Base-by-base conservation (phyloP, 37 sponge, comb jelly and placozoan species). In the Cliona cf. orientalis region DNA sequence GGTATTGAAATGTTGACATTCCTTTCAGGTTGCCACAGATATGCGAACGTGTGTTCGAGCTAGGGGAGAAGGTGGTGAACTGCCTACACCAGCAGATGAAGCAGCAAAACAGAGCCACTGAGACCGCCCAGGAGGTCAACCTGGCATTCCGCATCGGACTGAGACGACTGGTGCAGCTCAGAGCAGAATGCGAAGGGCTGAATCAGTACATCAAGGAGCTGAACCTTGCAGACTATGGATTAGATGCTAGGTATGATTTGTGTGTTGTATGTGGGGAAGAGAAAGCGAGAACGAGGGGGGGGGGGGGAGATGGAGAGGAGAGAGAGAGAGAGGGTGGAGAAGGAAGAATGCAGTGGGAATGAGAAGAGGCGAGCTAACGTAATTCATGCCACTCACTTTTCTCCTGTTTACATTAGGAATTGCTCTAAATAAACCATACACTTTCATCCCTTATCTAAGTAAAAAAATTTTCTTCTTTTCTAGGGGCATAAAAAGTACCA, bases 81-180 rank as follows among this genome's bases (percentile, higher is more conserved):
- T 79, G 74, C 66, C 79, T 87, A 37, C 42, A 74, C 21, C 59
- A 80, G 43, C 81, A 78, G 75, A 80, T 87, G 74, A 26, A 53
- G 26, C 69, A 68, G 55, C 72, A 86, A 58, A 69, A 78, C 64
- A 42, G 71, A 71, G 79, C 79, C 40, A 49, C 66, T 17, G 80
- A 79, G 64, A 56, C 58, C 1, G 66, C 75, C 3, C 72, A 56
- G 55, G 72, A 73, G 41, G 72, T 73, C 21, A 22, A 49, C 9
- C 60, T 46, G 40, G 89, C 78, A 0, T 89, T 89, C 56, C 38
- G 77, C 21, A 12, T 83, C 38, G 73, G 84, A 23, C 57, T 89
- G 14, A 46, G 49, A n/a, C 62, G 58, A 33, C 42, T 89, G 74
- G 46, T 89, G 21, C 62, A 83, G 41, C 55, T 89, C 79, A 71